These are phyloP conservation scores for Drosophila grimshawi DNA, from an alignment of 1,140 invertebrate genomes.

Conservation along the genomic window DNA sequence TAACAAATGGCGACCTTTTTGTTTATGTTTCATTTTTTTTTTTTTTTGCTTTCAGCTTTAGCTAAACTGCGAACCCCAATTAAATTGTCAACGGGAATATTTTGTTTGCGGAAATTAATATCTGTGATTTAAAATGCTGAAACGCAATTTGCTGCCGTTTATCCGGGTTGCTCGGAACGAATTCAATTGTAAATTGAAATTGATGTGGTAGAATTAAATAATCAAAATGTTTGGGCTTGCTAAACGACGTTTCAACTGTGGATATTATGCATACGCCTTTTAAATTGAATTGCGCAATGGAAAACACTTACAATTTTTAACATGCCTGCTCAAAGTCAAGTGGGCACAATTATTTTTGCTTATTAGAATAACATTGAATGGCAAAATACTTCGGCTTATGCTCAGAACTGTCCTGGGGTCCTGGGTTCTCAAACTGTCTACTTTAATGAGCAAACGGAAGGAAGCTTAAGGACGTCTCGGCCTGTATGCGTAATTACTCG, in stretches of 20 bases:
- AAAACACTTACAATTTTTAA: neutral
- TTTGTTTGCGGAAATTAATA: constrained; percentile 63
- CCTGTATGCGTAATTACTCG: constrained; percentile 30
- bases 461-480: constrained; percentile 36
- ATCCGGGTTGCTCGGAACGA: neutral
- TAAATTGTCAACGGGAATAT: constrained; percentile 69
- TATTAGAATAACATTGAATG: constrained; percentile 37
- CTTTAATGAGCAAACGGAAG: constrained; percentile 41
- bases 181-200: constrained; percentile 49
- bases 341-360: neutral
- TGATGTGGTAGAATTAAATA: constrained; percentile 4
- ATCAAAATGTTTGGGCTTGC: constrained; percentile 25
- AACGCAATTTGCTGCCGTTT: constrained; percentile 39
- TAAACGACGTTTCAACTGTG: neutral
- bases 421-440: constrained; percentile 13
- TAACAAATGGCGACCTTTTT: constrained; percentile 58
- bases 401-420: neutral
- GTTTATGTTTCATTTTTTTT: constrained; percentile 2
- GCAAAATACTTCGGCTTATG: constrained; percentile 14
- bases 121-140: constrained; percentile 57
- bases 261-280: neutral
- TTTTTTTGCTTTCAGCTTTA: constrained; percentile 17
- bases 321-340: neutral
- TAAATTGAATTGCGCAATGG: neutral
- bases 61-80: constrained; percentile 45